Evolutionary conservation across 2,797 vertebrate genomes (phyloP), one percentile per base, ranked within the genome.

Genomic region (Hafferia zeledoni): DNA sequence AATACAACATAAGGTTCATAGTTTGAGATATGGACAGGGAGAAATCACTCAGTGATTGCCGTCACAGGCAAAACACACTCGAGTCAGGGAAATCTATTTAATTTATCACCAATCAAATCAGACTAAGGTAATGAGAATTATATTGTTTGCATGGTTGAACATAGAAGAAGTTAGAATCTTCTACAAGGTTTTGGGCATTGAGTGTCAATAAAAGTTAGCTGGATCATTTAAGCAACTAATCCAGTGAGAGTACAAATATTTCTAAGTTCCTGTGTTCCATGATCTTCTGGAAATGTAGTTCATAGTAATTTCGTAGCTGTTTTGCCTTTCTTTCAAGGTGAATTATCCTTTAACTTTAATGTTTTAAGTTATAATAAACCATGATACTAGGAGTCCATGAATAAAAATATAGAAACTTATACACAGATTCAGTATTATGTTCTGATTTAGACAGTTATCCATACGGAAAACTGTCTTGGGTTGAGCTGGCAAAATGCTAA

Each of bases 311-410:
- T 68, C 49, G 17, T 20, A 67, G 10, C 10, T 49, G 23, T 28
- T 95, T 96, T 93, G 85, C 47, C 24, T 49, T 49, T 84, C 67
- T 74, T 96, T 96, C 89, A 94, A 89, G 52, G 92, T 93, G 81
- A 96, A 96, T 96, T 95, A 83, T 85, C 30, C 59, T 95, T 96
- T 94, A 47, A 82, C 20, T 90, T 94, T 96, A 95, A 93, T 89
- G 39, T 87, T 85, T 77, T 78, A 92, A 92, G 41, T 91, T 55
- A 89, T 92, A 96, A 95, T 96, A 96, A 87, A 50, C 53, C 83
- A 93, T 82, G 78, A 77, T 90, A 88, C 93, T 94, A 75, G 95
- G 39, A 94, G 41, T 52, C 8, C 37, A 33, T 87, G 33, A 74
- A 88, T 95, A 95, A 95, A 96, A 96, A 92, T 50, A 31, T 55